Evolutionary conservation across 2,113 vertebrate species (phyloP).

Genomic region (Orcinus orca): DNA sequence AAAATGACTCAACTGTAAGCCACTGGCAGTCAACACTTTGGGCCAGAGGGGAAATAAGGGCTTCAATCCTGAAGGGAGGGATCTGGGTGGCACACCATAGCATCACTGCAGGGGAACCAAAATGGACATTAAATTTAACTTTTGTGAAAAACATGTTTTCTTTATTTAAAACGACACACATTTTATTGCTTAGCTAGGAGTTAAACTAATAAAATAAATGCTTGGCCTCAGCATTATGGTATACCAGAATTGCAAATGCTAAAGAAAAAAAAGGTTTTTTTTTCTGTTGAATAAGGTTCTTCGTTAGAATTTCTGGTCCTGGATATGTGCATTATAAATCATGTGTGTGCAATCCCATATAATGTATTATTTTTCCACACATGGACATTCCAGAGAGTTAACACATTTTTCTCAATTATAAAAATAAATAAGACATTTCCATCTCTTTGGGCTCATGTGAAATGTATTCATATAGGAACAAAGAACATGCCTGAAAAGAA

Average conservation of each 20-base stretch:
- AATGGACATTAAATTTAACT: neutral
- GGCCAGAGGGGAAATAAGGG: too few relatives aligned
- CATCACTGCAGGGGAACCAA: neutral
- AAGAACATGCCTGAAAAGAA: conserved; percentile 9
- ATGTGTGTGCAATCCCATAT: neutral
- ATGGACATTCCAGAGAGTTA: conserved; percentile 41
- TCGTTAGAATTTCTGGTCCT: conserved; percentile 36
- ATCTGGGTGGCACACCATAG: neutral
- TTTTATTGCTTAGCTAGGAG: conserved; percentile 68
- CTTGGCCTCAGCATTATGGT: conserved; percentile 55
- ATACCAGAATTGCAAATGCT: conserved; percentile 55
- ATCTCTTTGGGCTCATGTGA: neutral
- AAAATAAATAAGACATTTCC: conserved; percentile 57
- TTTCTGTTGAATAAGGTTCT: conserved; percentile 59
- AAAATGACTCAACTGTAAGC: neutral
- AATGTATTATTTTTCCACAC: conserved; percentile 40
- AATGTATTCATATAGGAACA: conserved; percentile 25
- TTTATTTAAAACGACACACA: conserved; percentile 50
- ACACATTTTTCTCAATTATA: conserved; percentile 63
- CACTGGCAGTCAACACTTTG: neutral
- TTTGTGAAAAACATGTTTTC: conserved; percentile 6
- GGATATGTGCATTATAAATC: conserved; percentile 56
- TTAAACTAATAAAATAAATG: conserved; percentile 56
- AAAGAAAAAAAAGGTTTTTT: neutral
- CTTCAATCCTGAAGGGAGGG: neutral